Evolutionary conservation across 2,113 vertebrate species (phyloP).

Genomic region (Speoplatyrhinus poulsoni): DNA sequence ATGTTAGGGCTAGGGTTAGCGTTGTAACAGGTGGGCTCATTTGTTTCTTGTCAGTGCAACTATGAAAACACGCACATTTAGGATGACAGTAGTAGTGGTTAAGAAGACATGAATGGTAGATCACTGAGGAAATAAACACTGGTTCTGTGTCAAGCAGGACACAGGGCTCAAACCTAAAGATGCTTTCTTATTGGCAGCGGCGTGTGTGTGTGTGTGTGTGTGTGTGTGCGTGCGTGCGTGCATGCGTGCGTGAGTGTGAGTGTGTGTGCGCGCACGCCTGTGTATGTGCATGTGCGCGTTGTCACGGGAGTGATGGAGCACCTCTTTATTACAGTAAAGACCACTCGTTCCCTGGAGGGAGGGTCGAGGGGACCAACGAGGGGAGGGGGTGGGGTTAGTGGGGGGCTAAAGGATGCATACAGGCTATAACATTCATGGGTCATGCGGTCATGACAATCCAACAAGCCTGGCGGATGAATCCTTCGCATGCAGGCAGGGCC

Average conservation of each 20-base stretch:
- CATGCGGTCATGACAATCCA: slow-evolving; percentile 24
- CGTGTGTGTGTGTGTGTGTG: too few species aligned
- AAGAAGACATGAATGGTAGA: slow-evolving; percentile 26
- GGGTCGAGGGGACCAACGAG: background rate
- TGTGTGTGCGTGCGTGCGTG: background rate
- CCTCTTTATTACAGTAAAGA: background rate
- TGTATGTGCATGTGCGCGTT: background rate
- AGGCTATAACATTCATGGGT: slow-evolving; percentile 8
- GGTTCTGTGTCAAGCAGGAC: slow-evolving; percentile 13
- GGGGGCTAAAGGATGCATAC: too few species aligned
- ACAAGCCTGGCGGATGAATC: slow-evolving; percentile 15
- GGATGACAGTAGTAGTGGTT: slow-evolving; percentile 48
- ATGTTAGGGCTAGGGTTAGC: slow-evolving; percentile 29
- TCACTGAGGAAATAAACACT: slow-evolving; percentile 25
- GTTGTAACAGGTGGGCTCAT: slow-evolving; percentile 50
- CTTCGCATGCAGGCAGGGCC: slow-evolving; percentile 14
- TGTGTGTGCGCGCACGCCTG: background rate
- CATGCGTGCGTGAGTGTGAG: background rate
- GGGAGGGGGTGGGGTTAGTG: too few species aligned
- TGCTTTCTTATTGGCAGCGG: background rate
- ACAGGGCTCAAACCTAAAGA: slow-evolving; percentile 5
- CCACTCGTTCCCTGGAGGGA: too few species aligned
- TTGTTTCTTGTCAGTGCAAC: slow-evolving; percentile 60
- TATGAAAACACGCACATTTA: slow-evolving; percentile 49
- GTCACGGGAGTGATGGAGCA: background rate